Evolutionary conservation across 2,797 vertebrate genomes (phyloP).

Genomic region (Tolypeutes matacus): DNA sequence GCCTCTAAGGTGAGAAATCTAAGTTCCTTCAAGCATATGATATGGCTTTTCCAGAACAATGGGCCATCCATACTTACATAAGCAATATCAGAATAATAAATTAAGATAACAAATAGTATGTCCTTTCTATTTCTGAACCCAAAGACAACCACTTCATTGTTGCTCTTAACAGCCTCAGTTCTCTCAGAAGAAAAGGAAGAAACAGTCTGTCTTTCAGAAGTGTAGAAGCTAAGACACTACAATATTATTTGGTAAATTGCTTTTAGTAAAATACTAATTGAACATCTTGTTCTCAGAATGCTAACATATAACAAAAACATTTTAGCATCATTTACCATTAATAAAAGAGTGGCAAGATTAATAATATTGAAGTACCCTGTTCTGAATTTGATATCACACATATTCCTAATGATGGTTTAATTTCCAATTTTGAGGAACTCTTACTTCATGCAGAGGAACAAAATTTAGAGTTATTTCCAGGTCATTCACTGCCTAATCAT

Average conservation of each 20-base stretch:
- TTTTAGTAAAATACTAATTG: slow-evolving; percentile 16
- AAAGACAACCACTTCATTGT: not conserved
- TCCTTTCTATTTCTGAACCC: slow-evolving; percentile 8
- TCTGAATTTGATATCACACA: slow-evolving; percentile 36
- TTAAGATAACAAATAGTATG: not conserved
- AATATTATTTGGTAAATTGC: not conserved
- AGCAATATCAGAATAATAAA: not conserved
- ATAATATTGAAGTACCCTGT: not conserved
- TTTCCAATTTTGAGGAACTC: not conserved
- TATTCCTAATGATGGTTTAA: not conserved
- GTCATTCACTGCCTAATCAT: not conserved
- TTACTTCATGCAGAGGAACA: slow-evolving; percentile 21
- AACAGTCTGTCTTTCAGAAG: not conserved
- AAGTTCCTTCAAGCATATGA: not conserved
- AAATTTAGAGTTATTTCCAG: slow-evolving; percentile 33
- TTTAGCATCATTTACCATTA: not conserved
- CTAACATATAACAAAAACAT: not conserved
- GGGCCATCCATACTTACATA: not conserved
- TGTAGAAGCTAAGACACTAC: not conserved
- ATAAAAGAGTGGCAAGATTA: slow-evolving; percentile 19
- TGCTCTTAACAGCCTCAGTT: not conserved
- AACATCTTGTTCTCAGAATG: not conserved
- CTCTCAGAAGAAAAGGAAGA: not conserved
- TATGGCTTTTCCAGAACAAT: not conserved
- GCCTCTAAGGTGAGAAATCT: not conserved